Base-by-base conservation (phyloP, 2,797 vertebrate species). In the Sebastiscus tertius region DNA sequence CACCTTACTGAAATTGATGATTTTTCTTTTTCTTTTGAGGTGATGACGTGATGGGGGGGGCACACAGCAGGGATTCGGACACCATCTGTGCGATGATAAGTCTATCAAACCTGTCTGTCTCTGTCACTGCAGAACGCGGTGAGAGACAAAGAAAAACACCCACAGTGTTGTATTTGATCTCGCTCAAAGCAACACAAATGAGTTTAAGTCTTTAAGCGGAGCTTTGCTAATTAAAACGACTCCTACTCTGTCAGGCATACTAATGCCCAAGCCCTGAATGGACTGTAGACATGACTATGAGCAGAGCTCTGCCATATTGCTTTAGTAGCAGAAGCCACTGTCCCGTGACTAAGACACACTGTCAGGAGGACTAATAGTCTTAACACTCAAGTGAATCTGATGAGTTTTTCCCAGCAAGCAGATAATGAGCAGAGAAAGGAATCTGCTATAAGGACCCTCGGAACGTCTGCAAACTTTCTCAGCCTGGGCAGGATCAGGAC, bases 301-400 rank as follows among this genome's bases (percentile, higher is more conserved):
- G 88, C 85, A 72, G 77, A 87, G 87, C 77, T 76, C 81, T 90
- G 85, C 90, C 90, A 90, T 92, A 93, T 88, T 94, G 93, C 93
- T 94, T 93, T 86, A 93, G 89, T 86, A 93, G 94, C 92, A 92
- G 86, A 95, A 94, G 75, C 67, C 91, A 92, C 83, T 80, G 89
- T 84, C 68, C 88, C 89, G 75, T 94, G 92, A 95, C 92, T 93
- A 93, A 93, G 92, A 93, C 82, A 85, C 86, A 84, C 84, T 90
- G 89, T 94, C 92, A 94, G 87, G 84, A 92, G 83, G 84, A 93
- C 93, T 94, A 95, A 95, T 94, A 90, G 92, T 92, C 90, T 93
- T 93, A 94, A 94, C 90, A 94, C 93, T 93, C 89, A 92, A 92
- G 90, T 93, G 90, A 89, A 94, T 94, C 93, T 95, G 94, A 94